Evolutionary conservation across 1,140 invertebrate genomes (phyloP), one percentile per base, ranked within the genome.

Genomic region (Drosophila gunungcola): DNA sequence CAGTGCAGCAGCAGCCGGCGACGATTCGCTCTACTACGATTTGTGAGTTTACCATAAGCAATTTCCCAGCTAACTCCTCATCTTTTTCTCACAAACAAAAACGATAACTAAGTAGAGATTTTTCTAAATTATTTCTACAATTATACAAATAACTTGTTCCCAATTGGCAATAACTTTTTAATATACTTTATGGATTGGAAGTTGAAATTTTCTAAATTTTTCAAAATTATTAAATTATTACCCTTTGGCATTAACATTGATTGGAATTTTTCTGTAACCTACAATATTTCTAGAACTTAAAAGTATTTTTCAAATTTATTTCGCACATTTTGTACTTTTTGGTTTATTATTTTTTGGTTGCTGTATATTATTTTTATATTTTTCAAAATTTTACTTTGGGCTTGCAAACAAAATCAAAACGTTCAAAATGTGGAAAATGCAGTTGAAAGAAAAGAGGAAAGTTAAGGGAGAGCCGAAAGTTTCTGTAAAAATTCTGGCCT

Each of bases 1-100:
- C 45, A 60, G 80, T 56, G 58, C 70, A 1, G 81, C 61, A n/a
- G 60, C 61, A n/a, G 60, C 70, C 16, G 73, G 73, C 43, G 91
- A 91, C 36, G 91, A 92, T 68, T 90, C 80, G 65, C 52, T 78
- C 27, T 91, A 92, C 74, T 91, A 92, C 73, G 91, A 92, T 92
- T 80, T 75, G 91, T 92, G 89, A 92, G 91, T 92, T 78, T 84
- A 41, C 27, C 73, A 41, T 21, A 39, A 74, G 39, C 43, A 64
- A 64, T 68, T 69, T 68, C 53, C 32, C 16, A 61, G 41, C 63
- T 82, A 81, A 82, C 79, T 61, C 73, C 62, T 43, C 58, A 65
- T 80, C 54, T 64, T 52, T 69, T 42, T 68, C 64, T 51, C 73
- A 67, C 55, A 52, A 45, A 75, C 43, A n/a, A 73, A 51, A 73